A percentile compares a stretch with the other conserved stretches of the same genome.
phyloP scores from a whole-genome alignment of 2,797 vertebrate species.

The Orestias chungarensis region DNA sequence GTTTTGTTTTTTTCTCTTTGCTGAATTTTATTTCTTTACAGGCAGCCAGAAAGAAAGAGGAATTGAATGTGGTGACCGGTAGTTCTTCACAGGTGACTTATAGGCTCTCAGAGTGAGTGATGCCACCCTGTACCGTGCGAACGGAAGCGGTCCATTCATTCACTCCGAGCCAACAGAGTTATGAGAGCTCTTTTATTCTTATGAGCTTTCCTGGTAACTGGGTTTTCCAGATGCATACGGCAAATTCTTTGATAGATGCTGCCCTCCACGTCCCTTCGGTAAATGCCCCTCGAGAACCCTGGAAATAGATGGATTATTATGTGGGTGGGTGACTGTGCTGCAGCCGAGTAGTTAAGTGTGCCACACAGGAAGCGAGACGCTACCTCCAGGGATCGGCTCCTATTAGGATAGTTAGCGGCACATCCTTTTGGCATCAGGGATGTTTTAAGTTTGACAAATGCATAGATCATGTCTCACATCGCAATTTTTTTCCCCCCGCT shows the following conservation, averaged over 20 bases:
- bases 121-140: conserved; percentile 48
- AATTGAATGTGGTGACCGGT: conserved; percentile 72
- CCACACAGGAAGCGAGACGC: conserved; percentile 60
- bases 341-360: conserved; percentile 48
- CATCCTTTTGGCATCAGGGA: conserved; percentile 27
- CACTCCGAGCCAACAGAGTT: conserved; percentile 71
- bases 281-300: conserved; percentile 67
- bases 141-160: conserved; percentile 69
- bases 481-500: background rate
- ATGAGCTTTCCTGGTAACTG: conserved; percentile 76
- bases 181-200: conserved; percentile 78
- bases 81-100: conserved; percentile 75
- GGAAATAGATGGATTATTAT: conserved; percentile 75
- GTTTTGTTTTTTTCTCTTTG: conserved; percentile 57
- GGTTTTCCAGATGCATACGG: conserved; percentile 72
- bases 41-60: conserved; percentile 49
- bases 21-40: conserved; percentile 53
- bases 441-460: conserved; percentile 44
- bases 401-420: conserved; percentile 47
- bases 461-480: conserved; percentile 32
- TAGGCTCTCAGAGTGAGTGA: conserved; percentile 77
- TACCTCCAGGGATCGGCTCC: conserved; percentile 44
- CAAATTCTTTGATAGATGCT: conserved; percentile 78
- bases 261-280: conserved; percentile 71
- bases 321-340: conserved; percentile 61